A percentile compares a stretch with the other conserved stretches of the same genome.
Conservation (phyloP, 2,797 vertebrate genomes). For the Parotocinclus haroldoi region DNA sequence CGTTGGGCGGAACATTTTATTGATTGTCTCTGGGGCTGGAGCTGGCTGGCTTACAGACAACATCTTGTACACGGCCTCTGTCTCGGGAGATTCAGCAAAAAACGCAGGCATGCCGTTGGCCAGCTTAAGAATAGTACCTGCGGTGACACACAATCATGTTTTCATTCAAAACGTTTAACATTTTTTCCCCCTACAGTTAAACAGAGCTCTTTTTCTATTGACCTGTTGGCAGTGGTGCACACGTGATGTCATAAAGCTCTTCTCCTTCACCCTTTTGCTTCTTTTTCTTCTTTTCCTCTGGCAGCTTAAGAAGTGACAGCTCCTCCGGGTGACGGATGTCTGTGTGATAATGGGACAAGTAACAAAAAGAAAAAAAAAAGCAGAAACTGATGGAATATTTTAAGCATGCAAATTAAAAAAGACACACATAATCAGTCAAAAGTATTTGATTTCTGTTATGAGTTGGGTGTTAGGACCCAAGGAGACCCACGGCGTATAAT, state of each 20-base stretch:
- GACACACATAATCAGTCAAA: background rate
- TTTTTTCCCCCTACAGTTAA: too few species aligned
- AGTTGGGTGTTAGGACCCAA: too few species aligned
- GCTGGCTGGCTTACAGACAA: constrained; percentile 64
- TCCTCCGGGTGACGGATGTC: constrained; percentile 75
- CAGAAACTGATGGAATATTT: background rate
- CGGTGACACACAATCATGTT: background rate
- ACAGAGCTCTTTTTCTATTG: too few species aligned
- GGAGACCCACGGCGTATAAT: too few species aligned
- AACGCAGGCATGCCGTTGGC: constrained; percentile 70
- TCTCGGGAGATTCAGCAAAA: constrained; percentile 64
- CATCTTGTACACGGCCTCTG: constrained; percentile 66
- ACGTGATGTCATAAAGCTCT: constrained; percentile 66
- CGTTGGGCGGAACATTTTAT: constrained; percentile 61
- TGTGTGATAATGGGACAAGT: constrained; percentile 35
- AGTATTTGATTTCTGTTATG: too few species aligned
- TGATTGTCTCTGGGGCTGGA: constrained; percentile 59
- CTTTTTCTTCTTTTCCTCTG: constrained; percentile 70
- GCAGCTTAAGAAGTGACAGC: constrained; percentile 68
- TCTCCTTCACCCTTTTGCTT: constrained; percentile 59
- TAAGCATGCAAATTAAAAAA: background rate
- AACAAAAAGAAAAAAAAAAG: background rate
- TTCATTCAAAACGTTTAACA: too few species aligned
- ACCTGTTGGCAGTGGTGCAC: constrained; percentile 58
- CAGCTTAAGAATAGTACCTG: constrained; percentile 53